Evolutionary conservation across 2,888 invertebrate species (phyloP).

Genomic region (Timandra comae): DNA sequence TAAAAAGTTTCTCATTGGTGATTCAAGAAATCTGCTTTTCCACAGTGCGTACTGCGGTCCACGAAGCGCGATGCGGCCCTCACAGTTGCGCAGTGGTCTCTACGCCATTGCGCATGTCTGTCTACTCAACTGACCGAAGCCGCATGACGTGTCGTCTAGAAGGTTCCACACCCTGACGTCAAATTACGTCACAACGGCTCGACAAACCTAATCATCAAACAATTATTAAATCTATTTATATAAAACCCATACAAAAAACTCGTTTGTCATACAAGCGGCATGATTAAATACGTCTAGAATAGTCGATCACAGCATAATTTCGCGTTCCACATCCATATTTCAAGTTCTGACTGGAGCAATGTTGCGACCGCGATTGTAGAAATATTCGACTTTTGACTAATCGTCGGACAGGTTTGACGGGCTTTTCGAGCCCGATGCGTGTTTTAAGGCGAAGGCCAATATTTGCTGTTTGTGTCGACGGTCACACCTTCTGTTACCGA

Average conservation of each 20-base stretch:
- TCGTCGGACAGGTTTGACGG: constrained; percentile 28
- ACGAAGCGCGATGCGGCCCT: neutral
- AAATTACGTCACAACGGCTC: constrained; percentile 38
- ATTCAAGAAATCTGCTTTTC: no score
- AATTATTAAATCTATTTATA: neutral
- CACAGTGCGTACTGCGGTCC: no score
- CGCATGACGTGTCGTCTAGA: constrained; percentile 36
- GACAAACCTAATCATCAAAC: no score
- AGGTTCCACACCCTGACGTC: constrained; percentile 48
- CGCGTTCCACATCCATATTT: constrained; percentile 18
- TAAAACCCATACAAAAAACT: neutral
- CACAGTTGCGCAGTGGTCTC: constrained; percentile 11
- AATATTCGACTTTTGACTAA: constrained; percentile 30
- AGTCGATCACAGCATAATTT: constrained; percentile 1
- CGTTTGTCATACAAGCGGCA: no score
- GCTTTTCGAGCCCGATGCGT: constrained; percentile 20
- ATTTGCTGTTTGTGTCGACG: constrained; percentile 10
- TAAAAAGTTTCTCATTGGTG: no score
- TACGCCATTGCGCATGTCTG: constrained; percentile 5
- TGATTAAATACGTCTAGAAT: constrained; percentile 5
- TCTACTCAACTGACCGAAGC: constrained; percentile 8
- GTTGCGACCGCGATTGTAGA: constrained; percentile 16
- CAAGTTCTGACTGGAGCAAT: constrained; percentile 13
- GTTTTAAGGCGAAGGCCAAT: constrained; percentile 22
- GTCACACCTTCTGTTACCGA: constrained; percentile 5